phyloP scores from a whole-genome alignment of 2,113 vertebrate genomes.

The Laterallus jamaicensis region DNA sequence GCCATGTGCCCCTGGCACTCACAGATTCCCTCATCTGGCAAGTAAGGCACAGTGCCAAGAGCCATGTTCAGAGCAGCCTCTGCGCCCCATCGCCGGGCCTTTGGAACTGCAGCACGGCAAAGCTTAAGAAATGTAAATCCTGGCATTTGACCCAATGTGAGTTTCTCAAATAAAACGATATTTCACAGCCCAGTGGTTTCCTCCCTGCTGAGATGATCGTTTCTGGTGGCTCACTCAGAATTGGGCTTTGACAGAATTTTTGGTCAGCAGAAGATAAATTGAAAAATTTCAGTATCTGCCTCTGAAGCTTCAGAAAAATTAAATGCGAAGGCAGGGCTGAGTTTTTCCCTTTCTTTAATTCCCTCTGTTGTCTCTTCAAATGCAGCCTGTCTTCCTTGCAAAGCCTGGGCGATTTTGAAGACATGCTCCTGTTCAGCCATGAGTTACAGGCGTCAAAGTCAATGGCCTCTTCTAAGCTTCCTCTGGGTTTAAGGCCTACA shows the following conservation, averaged over 20 bases:
- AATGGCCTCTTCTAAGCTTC: background rate
- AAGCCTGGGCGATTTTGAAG: background rate
- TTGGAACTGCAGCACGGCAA: background rate
- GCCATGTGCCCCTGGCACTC: background rate
- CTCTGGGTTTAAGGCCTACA: background rate
- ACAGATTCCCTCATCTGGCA: background rate
- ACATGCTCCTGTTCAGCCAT: background rate
- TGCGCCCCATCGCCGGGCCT: background rate
- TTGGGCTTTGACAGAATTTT: conserved; percentile 9
- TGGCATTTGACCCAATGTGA: background rate
- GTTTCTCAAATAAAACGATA: conserved; percentile 42
- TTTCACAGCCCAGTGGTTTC: conserved; percentile 55
- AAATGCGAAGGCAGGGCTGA: background rate
- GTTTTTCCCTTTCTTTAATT: background rate
- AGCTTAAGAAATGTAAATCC: conserved; percentile 50
- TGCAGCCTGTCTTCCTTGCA: background rate
- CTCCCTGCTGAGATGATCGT: conserved; percentile 27
- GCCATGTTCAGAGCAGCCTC: background rate
- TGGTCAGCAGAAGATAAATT: conserved; percentile 38
- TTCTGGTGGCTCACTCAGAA: conserved; percentile 5
- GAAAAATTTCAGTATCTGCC: background rate
- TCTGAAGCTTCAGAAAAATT: conserved; percentile 15
- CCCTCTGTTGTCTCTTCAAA: background rate
- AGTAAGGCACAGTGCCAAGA: background rate
- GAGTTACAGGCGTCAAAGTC: background rate